Percentiles rank a stretch among this genome's conserved stretches.
Evolutionary conservation across 2,797 vertebrate genomes (phyloP).

Genomic region (Coracias cyanogaster): DNA sequence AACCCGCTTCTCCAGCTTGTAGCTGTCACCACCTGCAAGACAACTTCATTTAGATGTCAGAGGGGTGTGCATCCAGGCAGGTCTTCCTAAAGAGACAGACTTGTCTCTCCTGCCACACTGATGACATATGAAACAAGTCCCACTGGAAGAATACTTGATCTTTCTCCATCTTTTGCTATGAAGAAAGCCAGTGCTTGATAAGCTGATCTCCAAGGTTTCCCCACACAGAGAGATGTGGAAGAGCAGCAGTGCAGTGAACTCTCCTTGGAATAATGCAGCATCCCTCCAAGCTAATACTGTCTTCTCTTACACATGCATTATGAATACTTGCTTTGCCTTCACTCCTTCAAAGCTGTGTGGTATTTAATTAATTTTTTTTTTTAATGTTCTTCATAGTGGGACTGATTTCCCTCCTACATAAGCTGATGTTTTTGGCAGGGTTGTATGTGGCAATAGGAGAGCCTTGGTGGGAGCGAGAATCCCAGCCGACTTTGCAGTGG

Average conservation of each 20-base stretch:
- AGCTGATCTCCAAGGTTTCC: neutral
- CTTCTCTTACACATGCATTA: neutral
- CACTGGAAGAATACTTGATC: fast-evolving
- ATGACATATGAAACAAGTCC: neutral
- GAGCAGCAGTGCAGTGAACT: neutral
- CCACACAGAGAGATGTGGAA: neutral
- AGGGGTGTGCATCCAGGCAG: neutral
- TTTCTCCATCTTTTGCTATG: neutral
- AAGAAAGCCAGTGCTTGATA: neutral
- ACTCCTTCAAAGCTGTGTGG: neutral
- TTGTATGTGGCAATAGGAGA: neutral
- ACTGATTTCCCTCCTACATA: neutral
- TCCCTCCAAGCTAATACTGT: neutral
- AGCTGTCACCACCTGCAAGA: neutral
- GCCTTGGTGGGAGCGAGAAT: neutral
- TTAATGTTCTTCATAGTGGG: neutral
- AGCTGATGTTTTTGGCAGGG: neutral
- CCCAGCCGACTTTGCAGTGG: neutral
- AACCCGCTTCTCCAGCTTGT: neutral
- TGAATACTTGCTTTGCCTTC: neutral
- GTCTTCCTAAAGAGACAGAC: neutral
- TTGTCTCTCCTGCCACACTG: neutral
- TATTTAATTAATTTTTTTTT: neutral
- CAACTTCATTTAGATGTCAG: neutral
- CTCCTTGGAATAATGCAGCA: neutral